Evolutionary conservation across 2,113 vertebrate species (phyloP).

Genomic region (Trachemys scripta): DNA sequence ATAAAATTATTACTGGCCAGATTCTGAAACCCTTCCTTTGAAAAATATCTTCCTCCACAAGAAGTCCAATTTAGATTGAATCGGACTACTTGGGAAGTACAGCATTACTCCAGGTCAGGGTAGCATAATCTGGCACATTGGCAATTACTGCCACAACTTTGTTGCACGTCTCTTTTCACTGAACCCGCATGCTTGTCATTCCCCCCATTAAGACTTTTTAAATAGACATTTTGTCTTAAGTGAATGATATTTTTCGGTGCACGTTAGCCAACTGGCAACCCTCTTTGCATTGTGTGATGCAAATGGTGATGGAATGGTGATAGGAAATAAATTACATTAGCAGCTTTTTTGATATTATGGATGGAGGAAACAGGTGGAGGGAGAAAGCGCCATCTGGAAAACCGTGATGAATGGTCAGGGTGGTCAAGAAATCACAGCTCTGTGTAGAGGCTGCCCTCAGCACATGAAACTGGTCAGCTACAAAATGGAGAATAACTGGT

Average conservation of each 20-base stretch:
- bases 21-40: neutral
- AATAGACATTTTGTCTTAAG: fast-evolving
- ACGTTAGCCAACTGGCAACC: neutral
- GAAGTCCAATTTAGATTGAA: neutral
- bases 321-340: constrained; percentile 52
- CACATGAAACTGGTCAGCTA: neutral
- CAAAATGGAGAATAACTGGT: neutral
- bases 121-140: neutral
- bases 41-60: neutral
- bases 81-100: neutral
- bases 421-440: constrained; percentile 23
- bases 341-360: neutral
- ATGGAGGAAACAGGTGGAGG: constrained; percentile 50
- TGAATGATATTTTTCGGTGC: neutral
- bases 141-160: neutral
- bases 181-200: neutral
- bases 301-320: neutral
- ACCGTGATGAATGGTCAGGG: constrained; percentile 18
- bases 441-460: neutral
- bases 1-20: neutral
- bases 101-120: fast-evolving
- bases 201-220: neutral
- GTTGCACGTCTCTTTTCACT: neutral
- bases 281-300: constrained; percentile 16
- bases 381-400: constrained; percentile 52